Evolutionary conservation across 2,113 vertebrate species (phyloP), one percentile per base, ranked within the genome.

Genomic region (Hylia prasina): DNA sequence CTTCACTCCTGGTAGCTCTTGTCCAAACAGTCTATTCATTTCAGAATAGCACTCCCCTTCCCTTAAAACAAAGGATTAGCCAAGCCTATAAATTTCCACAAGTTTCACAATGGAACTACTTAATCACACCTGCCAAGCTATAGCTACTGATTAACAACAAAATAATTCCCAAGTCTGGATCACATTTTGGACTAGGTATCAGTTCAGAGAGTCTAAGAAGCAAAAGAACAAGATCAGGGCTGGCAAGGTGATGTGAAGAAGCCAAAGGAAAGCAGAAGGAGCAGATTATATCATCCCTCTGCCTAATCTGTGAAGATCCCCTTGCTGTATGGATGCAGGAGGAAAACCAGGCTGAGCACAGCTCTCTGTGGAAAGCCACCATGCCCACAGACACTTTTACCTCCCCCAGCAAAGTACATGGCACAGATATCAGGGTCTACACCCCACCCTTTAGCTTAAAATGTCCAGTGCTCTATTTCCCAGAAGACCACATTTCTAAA

Each of bases 261-360:
- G 53, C 8, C 54, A 72, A 72, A 82, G 28, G 28, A n/a, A 72
- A 57, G 22, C 1, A 65, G 37, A 56, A 90, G 8, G 8, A 10
- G 23, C 58, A 85, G 54, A 65, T 23, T 37, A 47, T 31, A 25
- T 37, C 35, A 57, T 21, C n/a, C 15, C 6, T 63, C 39, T 72
- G 48, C n/a, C 61, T 53, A 39, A 61, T 14, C 18, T 21, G 31
- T 3, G 2, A 78, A 79, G 61, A 70, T 71, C 64, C n/a, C 30
- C 37, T 68, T 1, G 0, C 21, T 58, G 7, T 15, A 2, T 13
- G 40, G 64, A 17, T n/a, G 23, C 1, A 24, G 44, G 22, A 68
- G 15, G 40, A 84, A 77, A 83, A 75, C 0, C 15, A 73, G 37
- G 54, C 51, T 82, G 35, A 66, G 45, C 18, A 12, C 3, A 39